A percentile compares a stretch with the other conserved stretches of the same genome.
Conservation (phyloP, 2,797 vertebrate genomes). For the Apogon talboti region DNA sequence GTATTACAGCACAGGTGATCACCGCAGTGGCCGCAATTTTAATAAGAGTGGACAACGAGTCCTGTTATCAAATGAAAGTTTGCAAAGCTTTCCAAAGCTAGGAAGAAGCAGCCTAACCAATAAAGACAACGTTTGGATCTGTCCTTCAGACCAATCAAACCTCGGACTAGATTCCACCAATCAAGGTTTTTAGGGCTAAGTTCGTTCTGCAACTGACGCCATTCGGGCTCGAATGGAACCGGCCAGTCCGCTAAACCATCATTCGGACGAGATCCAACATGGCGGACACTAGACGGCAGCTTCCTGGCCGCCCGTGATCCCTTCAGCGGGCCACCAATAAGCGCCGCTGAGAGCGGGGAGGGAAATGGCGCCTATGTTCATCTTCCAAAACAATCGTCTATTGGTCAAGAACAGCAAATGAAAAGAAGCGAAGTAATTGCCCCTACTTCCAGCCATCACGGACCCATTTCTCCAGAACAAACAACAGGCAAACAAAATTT, state of each 20-base stretch:
- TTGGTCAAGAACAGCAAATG: conserved; percentile 86
- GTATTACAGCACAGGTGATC: conserved; percentile 4
- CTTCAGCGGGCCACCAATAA: conserved; percentile 89
- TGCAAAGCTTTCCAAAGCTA: conserved; percentile 80
- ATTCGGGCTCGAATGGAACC: conserved; percentile 78
- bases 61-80: conserved; percentile 75
- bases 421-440: conserved; percentile 68
- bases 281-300: conserved; percentile 70
- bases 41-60: conserved; percentile 47
- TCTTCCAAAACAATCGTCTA: conserved; percentile 89
- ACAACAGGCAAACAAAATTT: conserved; percentile 16
- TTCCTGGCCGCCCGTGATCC: conserved; percentile 82
- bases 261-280: conserved; percentile 75
- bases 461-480: conserved; percentile 17
- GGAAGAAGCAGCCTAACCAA: conserved; percentile 86
- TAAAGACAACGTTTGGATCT: conserved; percentile 90
- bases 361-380: conserved; percentile 91
- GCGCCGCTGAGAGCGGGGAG: conserved; percentile 87
- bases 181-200: conserved; percentile 88
- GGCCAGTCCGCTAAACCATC: background rate
- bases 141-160: conserved; percentile 94
- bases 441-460: conserved; percentile 32
- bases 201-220: conserved; percentile 84
- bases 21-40: conserved; percentile 11
- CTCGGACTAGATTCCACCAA: conserved; percentile 92